A percentile compares a stretch with the other conserved stretches of the same genome.
Conservation (phyloP, 1,140 invertebrate species). For the Neoseiulus cucumeris region DNA sequence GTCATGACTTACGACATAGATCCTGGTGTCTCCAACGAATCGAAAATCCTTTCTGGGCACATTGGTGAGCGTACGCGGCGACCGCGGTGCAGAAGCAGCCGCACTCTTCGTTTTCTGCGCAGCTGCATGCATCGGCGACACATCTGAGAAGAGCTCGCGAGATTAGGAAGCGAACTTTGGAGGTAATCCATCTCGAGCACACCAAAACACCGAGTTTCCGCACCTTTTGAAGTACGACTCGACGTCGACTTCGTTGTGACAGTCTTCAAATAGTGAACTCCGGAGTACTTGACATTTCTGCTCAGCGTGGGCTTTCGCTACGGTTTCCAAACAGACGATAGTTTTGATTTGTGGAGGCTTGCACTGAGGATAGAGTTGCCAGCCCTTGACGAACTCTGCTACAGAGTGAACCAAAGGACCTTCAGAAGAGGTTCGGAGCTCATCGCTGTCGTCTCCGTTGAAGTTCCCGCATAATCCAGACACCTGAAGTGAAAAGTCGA, state of each 20-base stretch:
- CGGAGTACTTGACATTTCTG: constrained; percentile 51
- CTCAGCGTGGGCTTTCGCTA: constrained; percentile 54
- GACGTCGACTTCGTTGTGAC: constrained; percentile 54
- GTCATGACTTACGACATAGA: constrained; percentile 63
- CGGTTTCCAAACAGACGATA: constrained; percentile 49
- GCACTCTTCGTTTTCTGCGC: constrained; percentile 69
- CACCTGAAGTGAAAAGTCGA: constrained; percentile 34
- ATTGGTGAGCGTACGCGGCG: constrained; percentile 61
- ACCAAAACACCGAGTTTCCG: too few relatives aligned
- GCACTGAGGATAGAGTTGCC: constrained; percentile 58
- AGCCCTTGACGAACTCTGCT: constrained; percentile 59
- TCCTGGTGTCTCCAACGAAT: constrained; percentile 58
- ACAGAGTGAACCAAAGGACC: constrained; percentile 48
- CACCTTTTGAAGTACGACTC: constrained; percentile 39
- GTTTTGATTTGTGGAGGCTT: constrained; percentile 24
- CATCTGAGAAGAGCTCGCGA: constrained; percentile 33
- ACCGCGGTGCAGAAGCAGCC: constrained; percentile 69
- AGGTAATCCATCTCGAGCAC: too few relatives aligned
- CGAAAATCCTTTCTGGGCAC: constrained; percentile 35
- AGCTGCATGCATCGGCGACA: constrained; percentile 59
- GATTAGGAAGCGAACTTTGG: too few relatives aligned
- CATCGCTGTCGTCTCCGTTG: constrained; percentile 55
- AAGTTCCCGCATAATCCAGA: constrained; percentile 76
- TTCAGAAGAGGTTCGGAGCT: constrained; percentile 56
- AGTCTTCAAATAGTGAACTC: constrained; percentile 44